A percentile compares a stretch with the other conserved stretches of the same genome.
Evolutionary conservation across 2,113 vertebrate genomes (phyloP).

Genomic region (Hypomesus transpacificus): DNA sequence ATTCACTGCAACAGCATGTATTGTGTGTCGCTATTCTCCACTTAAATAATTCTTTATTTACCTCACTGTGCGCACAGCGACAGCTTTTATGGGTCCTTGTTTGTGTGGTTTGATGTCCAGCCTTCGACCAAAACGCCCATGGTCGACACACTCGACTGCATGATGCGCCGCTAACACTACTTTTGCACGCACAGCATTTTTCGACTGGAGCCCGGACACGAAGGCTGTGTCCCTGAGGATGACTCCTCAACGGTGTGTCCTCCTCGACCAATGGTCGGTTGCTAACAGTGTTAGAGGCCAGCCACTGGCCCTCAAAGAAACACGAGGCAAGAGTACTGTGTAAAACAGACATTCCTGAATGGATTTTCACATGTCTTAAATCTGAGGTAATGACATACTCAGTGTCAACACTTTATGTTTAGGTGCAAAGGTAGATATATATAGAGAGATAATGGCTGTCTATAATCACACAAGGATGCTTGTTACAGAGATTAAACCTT

Average conservation of each 20-base stretch:
- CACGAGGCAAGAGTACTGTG: no score
- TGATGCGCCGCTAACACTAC: neutral
- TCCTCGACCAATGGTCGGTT: no score
- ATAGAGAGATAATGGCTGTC: slow-evolving; percentile 37
- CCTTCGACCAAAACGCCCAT: neutral
- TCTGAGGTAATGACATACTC: slow-evolving; percentile 40
- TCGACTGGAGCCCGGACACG: no score
- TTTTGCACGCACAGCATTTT: neutral
- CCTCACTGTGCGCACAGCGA: slow-evolving; percentile 43
- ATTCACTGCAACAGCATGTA: slow-evolving; percentile 65
- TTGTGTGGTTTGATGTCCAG: slow-evolving; percentile 35
- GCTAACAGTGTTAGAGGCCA: no score
- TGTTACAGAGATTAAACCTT: slow-evolving; percentile 48
- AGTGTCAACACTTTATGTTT: slow-evolving; percentile 45
- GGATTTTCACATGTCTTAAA: slow-evolving; percentile 37
- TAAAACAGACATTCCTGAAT: slow-evolving; percentile 25
- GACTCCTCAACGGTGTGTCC: no score
- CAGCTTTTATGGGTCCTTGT: slow-evolving; percentile 44
- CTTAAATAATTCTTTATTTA: slow-evolving; percentile 73
- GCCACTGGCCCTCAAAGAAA: no score
- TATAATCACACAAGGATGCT: slow-evolving; percentile 5
- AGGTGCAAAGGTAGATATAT: slow-evolving; percentile 38
- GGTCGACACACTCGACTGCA: neutral
- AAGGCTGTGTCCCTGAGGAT: no score
- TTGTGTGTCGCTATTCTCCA: slow-evolving; percentile 67